Conservation (phyloP, 2,797 vertebrate genomes). For the Serranus cabrilla region DNA sequence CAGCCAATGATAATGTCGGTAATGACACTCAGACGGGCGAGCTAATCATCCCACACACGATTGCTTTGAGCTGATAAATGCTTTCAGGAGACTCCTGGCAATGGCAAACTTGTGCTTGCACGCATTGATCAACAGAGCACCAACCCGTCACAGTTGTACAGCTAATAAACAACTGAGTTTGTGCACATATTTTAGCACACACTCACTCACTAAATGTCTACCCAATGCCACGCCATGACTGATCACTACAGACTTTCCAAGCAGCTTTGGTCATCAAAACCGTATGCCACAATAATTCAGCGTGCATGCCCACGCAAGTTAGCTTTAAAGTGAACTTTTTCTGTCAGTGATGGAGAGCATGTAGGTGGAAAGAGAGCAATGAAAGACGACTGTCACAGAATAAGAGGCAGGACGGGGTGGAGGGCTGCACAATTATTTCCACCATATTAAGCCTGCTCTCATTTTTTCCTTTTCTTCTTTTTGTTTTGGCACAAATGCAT, state of each 20-base stretch:
- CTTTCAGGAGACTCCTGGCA: constrained; percentile 20
- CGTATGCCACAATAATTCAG: constrained; percentile 39
- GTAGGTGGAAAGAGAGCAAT: constrained; percentile 39
- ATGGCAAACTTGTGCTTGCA: constrained; percentile 31
- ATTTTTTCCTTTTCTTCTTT: constrained; percentile 38
- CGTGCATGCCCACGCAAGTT: constrained; percentile 10
- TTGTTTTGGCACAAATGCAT: constrained; percentile 68
- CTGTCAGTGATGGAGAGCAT: constrained; percentile 59
- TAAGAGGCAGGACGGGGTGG: constrained; percentile 28
- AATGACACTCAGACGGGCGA: constrained; percentile 43
- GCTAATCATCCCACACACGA: constrained; percentile 41
- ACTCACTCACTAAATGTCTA: constrained; percentile 31
- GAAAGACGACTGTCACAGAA: constrained; percentile 47
- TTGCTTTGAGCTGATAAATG: constrained; percentile 55
- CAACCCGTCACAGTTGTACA: constrained; percentile 14
- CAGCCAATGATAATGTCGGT: constrained; percentile 44
- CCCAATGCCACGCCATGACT: constrained; percentile 59
- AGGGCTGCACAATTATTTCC: constrained; percentile 72
- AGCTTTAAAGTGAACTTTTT: constrained; percentile 49
- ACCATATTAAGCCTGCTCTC: constrained; percentile 62
- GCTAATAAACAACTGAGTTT: constrained; percentile 26
- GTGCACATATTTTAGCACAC: constrained; percentile 32
- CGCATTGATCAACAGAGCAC: constrained; percentile 50
- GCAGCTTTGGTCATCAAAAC: constrained; percentile 77
- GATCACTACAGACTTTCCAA: constrained; percentile 67